Evolutionary conservation across 1,140 invertebrate genomes (phyloP).

Genomic region (Mylabris phalerata): DNA sequence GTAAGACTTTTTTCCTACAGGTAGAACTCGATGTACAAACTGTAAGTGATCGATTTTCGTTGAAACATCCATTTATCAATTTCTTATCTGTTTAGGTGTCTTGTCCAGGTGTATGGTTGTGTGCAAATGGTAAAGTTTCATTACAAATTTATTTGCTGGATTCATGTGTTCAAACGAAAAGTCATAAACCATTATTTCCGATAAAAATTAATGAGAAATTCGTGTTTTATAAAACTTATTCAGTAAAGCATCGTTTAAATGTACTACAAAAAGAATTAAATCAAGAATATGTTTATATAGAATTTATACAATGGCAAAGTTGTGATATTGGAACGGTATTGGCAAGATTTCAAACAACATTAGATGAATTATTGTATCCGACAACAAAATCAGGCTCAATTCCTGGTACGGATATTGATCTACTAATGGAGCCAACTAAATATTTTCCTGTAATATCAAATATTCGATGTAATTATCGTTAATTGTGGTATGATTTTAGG

Average conservation of each 20-base stretch:
- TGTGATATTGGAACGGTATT: slow-evolving; percentile 46
- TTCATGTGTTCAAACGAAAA: slow-evolving; percentile 51
- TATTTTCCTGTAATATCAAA: slow-evolving; percentile 51
- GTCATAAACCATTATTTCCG: slow-evolving; percentile 55
- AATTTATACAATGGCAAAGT: slow-evolving; percentile 57
- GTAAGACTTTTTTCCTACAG: slow-evolving; percentile 35
- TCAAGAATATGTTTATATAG: slow-evolving; percentile 52
- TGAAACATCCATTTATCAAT: background rate
- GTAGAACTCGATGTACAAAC: slow-evolving; percentile 37
- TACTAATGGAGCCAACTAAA: slow-evolving; percentile 58
- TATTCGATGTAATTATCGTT: slow-evolving; percentile 1
- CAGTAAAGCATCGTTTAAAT: slow-evolving; percentile 44
- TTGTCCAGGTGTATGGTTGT: slow-evolving; percentile 68
- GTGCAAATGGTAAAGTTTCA: slow-evolving; percentile 60
- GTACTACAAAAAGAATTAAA: slow-evolving; percentile 44
- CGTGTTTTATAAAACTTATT: slow-evolving; percentile 56
- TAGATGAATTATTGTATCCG: slow-evolving; percentile 58
- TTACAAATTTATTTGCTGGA: slow-evolving; percentile 54
- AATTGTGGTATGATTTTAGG: slow-evolving; percentile 38
- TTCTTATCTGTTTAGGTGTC: slow-evolving; percentile 47
- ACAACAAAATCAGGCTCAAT: slow-evolving; percentile 39
- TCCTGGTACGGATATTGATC: slow-evolving; percentile 52
- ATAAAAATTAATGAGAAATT: slow-evolving; percentile 57
- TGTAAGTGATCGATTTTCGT: slow-evolving; percentile 21
- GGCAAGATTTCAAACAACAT: slow-evolving; percentile 54